Percentiles rank a stretch among this genome's conserved stretches.
Conservation (phyloP, 2,113 vertebrate genomes). For the Muntiacus reevesi region DNA sequence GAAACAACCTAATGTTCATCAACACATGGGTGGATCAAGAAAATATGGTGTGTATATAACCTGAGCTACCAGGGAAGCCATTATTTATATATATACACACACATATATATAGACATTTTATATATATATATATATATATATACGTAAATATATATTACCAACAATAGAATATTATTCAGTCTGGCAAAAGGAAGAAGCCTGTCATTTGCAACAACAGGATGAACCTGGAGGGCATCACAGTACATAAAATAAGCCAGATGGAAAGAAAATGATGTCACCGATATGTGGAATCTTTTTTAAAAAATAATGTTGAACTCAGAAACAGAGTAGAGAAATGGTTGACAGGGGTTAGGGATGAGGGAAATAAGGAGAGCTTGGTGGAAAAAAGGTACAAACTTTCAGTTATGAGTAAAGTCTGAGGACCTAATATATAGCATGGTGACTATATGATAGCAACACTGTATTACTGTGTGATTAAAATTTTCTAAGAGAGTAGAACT, state of each 20-base stretch:
- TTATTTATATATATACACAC: accelerated
- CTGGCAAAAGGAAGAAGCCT: neutral
- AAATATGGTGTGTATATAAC: neutral
- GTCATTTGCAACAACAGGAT: neutral
- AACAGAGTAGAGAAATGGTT: neutral
- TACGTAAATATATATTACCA: neutral
- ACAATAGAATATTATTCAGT: neutral
- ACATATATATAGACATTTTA: neutral
- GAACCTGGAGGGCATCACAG: neutral
- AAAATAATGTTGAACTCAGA: neutral
- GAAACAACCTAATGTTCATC: neutral
- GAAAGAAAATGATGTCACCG: neutral
- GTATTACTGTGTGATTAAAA: neutral
- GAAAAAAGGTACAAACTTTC: neutral
- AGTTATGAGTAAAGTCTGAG: neutral
- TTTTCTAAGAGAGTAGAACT: neutral
- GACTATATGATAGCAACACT: neutral
- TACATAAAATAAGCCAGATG: neutral
- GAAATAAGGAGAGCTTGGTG: neutral
- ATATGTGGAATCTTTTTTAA: neutral
- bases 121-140: too few species aligned
- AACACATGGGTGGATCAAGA: neutral
- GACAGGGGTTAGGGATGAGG: neutral
- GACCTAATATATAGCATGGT: neutral
- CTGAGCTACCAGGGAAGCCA: neutral